phyloP scores from a whole-genome alignment of 2,797 vertebrate genomes.

The Lithobates pipiens region DNA sequence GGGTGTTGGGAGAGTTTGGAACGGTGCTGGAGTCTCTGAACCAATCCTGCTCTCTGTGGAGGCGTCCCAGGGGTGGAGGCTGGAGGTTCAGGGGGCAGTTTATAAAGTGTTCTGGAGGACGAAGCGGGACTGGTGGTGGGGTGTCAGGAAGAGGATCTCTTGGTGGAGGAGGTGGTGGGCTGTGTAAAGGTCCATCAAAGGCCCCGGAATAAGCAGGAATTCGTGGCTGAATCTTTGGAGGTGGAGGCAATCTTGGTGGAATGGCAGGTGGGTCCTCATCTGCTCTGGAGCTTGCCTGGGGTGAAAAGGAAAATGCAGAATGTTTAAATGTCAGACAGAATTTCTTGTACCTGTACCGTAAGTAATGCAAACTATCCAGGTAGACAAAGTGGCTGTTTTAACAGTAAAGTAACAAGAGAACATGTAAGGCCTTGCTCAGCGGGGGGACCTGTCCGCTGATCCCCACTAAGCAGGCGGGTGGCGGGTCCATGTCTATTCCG shows the following conservation, averaged over 20 bases:
- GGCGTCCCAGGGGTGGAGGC: constrained; percentile 86
- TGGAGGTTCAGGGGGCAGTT: constrained; percentile 90
- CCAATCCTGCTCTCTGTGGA: constrained; percentile 82
- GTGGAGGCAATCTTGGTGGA: constrained; percentile 89
- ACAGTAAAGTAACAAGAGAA: too few species aligned
- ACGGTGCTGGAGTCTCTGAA: constrained; percentile 74
- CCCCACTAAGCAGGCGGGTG: too few species aligned
- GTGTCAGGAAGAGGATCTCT: constrained; percentile 88
- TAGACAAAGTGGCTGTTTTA: too few species aligned
- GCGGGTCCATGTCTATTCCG: too few species aligned
- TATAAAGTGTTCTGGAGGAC: constrained; percentile 95
- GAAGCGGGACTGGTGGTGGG: constrained; percentile 87
- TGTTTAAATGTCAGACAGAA: background rate
- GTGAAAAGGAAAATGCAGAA: background rate
- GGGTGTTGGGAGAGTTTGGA: constrained; percentile 79
- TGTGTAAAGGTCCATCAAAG: constrained; percentile 84
- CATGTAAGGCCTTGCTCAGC: too few species aligned
- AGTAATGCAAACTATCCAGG: too few species aligned
- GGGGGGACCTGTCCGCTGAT: too few species aligned
- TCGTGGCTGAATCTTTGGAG: constrained; percentile 86
- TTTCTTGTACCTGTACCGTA: too few species aligned
- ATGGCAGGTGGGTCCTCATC: constrained; percentile 92
- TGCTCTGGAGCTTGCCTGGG: constrained; percentile 77
- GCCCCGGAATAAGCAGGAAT: constrained; percentile 76
- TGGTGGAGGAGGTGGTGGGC: constrained; percentile 88